Conservation (phyloP, 2,113 vertebrate genomes). For the Andinoacara biseriatus region DNA sequence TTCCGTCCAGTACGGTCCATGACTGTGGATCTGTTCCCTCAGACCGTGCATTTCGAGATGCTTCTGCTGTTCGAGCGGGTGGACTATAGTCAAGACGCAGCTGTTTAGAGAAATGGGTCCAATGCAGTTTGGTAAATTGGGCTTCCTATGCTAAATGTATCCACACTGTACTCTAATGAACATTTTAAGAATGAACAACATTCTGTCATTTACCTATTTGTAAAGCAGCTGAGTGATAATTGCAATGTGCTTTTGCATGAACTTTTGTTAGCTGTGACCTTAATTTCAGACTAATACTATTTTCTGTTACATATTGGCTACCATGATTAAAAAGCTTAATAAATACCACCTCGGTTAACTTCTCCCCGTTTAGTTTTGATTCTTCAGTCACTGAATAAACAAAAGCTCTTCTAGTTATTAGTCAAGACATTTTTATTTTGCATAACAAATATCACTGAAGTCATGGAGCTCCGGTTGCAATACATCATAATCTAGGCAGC, state of each 20-base stretch:
- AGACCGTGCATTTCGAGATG: constrained; percentile 92
- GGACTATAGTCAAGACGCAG: constrained; percentile 50
- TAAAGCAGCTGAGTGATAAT: neutral
- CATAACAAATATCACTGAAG: constrained; percentile 80
- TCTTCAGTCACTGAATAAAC: constrained; percentile 9
- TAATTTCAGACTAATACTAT: neutral
- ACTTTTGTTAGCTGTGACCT: neutral
- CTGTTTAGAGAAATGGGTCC: neutral
- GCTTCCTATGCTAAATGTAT: neutral
- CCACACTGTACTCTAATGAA: neutral
- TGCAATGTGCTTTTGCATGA: neutral
- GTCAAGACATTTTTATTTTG: constrained; percentile 83
- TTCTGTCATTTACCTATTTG: neutral
- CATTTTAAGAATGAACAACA: neutral
- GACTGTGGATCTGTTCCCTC: constrained; percentile 96
- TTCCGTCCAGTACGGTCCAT: constrained; percentile 88
- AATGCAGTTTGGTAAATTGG: neutral
- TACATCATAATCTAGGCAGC: constrained; percentile 76
- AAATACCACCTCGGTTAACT: neutral
- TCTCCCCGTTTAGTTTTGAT: neutral
- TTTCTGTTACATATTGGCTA: neutral
- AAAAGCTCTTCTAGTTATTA: constrained; percentile 2
- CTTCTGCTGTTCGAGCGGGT: constrained; percentile 90
- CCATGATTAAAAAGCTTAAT: neutral
- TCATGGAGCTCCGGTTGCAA: constrained; percentile 75